Base-by-base conservation (phyloP, 1,140 invertebrate species). In the Ceratina australensis region DNA sequence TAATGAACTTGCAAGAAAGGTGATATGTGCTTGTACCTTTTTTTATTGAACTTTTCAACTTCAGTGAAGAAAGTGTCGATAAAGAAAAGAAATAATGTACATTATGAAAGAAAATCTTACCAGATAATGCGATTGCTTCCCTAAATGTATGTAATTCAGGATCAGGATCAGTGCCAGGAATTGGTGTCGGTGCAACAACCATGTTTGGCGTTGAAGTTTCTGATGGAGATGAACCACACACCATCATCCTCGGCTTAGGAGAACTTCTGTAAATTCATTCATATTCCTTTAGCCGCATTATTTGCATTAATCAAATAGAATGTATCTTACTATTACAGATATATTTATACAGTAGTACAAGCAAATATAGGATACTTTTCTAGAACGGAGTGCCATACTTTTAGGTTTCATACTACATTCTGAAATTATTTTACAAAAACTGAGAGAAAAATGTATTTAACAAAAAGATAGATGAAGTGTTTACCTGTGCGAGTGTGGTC, bases 81-180 rank as follows among this genome's bases (percentile, higher is more conserved):
- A 65, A 57, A 0, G n/a, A 5, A 52, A 52, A 20, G 24, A 66
- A 64, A 61, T 54, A 2, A 47, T 57, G 7, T 3, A 71, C 20
- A 22, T 12, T 59, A 33, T 16, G 0, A 28, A 24, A 60, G 22
- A 15, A 33, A 49, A 24, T 57, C 68, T 78, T 91, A 93, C 94
- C 92, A 90, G 93, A 93, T 76, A 94, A 88, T 73, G 95, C 94
- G 85, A 96, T 93, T 72, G 96, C 96, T 93, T 97, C 95, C 88
- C 95, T 93, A 87, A 97, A 97, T 78, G 95, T 95, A 80, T 95
- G 94, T 79, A 96, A 90, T 82, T 95, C 94, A 61, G 93, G 90
- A 86, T 96, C 95, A 61, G 93, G 87, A 71, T 93, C 91, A 57
- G 84, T 89, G n/a, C 89, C 88, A 61, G 92, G 76, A 71, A 91